Percentiles rank a stretch among this genome's conserved stretches.
Evolutionary conservation across 2,113 vertebrate genomes (phyloP).

Genomic region (Prunella himalayana): DNA sequence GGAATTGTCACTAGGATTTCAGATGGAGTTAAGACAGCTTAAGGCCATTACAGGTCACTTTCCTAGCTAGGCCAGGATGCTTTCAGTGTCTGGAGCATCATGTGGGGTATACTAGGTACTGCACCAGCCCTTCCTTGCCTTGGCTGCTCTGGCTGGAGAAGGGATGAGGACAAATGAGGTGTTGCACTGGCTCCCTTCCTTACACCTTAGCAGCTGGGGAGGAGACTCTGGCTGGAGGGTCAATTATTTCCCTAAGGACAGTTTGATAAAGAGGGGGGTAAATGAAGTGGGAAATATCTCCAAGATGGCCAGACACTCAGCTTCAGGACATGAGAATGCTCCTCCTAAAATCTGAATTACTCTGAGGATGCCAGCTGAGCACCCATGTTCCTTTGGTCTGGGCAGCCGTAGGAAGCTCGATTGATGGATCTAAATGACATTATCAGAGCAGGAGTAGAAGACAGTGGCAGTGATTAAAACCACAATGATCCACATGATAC

Average conservation of each 20-base stretch:
- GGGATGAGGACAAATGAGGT: background rate
- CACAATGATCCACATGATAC: background rate
- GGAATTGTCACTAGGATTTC: background rate
- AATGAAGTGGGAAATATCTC: background rate
- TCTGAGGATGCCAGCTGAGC: background rate
- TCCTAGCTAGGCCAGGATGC: background rate
- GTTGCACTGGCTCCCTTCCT: background rate
- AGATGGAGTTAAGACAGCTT: background rate
- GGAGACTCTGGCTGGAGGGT: background rate
- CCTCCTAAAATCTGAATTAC: background rate
- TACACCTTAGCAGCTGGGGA: background rate
- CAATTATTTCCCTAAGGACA: background rate
- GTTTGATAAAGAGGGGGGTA: background rate
- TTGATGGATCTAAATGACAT: background rate
- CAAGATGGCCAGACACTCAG: background rate
- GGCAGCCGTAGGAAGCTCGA: background rate
- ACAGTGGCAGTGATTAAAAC: background rate
- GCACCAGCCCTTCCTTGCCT: background rate
- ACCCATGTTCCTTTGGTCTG: background rate
- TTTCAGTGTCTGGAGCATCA: background rate
- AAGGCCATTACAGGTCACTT: background rate
- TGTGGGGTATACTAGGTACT: background rate
- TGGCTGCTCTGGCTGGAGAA: background rate
- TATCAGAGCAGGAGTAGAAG: background rate
- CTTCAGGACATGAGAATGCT: background rate